Evolutionary conservation across 2,888 invertebrate genomes (phyloP).

Genomic region (Gastracanthus pulcherrimus): DNA sequence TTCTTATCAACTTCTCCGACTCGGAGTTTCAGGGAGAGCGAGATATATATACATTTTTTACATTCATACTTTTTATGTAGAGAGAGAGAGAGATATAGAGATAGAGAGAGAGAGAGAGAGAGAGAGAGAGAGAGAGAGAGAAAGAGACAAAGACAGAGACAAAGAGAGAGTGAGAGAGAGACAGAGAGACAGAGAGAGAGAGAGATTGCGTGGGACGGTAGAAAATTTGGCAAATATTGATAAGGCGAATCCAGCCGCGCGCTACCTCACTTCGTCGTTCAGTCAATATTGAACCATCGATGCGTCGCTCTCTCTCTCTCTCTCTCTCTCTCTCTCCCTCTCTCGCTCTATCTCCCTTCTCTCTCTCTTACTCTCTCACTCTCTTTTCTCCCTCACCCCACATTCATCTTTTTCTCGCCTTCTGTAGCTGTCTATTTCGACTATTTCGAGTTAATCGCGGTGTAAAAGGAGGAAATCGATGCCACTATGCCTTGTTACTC

Average conservation of each 20-base stretch:
- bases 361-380: background rate
- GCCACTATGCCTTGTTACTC: too few relatives aligned
- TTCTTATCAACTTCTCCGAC: background rate
- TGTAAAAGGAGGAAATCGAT: background rate
- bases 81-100: too few relatives aligned
- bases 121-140: background rate
- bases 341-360: too few relatives aligned
- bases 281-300: conserved; percentile 20
- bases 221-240: conserved; percentile 34
- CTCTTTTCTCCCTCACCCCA: too few relatives aligned
- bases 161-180: background rate
- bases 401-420: too few relatives aligned
- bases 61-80: too few relatives aligned
- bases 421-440: too few relatives aligned
- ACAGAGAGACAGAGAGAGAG: too few relatives aligned
- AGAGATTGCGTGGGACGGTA: background rate
- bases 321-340: background rate
- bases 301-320: background rate
- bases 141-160: background rate
- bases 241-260: conserved; percentile 11
- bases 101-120: too few relatives aligned
- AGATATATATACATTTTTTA: too few relatives aligned
- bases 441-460: background rate
- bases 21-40: too few relatives aligned
- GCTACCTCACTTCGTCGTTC: background rate